A percentile compares a stretch with the other conserved stretches of the same genome.
phyloP scores from a whole-genome alignment of 2,113 vertebrate genomes.

The Cynocephalus volans region DNA sequence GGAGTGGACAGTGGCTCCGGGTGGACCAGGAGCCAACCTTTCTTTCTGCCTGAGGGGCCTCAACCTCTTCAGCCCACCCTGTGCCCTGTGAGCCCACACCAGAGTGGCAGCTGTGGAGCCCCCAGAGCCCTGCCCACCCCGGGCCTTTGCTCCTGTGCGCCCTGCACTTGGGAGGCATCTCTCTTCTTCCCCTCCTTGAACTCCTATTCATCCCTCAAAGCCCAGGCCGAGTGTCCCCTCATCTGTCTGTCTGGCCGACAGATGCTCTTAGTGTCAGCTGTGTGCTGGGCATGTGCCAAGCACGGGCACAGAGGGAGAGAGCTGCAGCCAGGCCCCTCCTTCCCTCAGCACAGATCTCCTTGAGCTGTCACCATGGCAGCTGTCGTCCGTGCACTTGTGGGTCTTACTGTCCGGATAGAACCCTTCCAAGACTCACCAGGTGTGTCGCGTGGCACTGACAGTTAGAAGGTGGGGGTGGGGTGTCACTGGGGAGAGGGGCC shows the following conservation, averaged over 20 bases:
- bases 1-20: fast-evolving
- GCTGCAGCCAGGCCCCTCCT: not conserved
- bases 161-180: not conserved
- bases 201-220: conserved; percentile 20
- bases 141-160: not conserved
- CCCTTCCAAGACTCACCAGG: not conserved
- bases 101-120: not conserved
- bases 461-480: not conserved
- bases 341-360: fast-evolving
- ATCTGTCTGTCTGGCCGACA: not conserved
- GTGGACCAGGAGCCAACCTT: not conserved
- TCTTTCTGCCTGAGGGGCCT: not conserved
- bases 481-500: not conserved
- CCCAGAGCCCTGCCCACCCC: not conserved
- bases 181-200: not conserved
- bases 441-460: not conserved
- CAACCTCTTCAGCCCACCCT: not conserved
- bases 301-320: not conserved
- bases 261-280: not conserved
- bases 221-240: not conserved
- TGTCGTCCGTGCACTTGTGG: not conserved
- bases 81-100: not conserved
- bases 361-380: fast-evolving
- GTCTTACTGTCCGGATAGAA: not conserved
- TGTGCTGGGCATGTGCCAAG: too few species aligned